phyloP scores from a whole-genome alignment of 1,140 invertebrate species.

The Platorchestia sp. region DNA sequence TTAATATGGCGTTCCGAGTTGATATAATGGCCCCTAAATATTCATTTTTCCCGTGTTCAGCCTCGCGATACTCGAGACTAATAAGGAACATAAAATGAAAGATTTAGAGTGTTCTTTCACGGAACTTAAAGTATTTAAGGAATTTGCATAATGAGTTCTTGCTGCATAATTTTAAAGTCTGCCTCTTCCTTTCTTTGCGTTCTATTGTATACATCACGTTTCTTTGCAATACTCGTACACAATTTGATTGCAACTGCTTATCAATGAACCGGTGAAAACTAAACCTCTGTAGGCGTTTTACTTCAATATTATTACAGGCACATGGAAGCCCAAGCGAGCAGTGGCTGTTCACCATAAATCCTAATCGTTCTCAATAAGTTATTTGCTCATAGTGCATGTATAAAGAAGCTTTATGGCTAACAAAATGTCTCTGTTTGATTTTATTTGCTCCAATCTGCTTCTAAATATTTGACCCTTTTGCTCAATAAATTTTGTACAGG shows the following conservation, averaged over 20 bases:
- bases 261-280: not conserved
- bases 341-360: too few species aligned
- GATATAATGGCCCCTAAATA: conserved; percentile 33
- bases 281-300: too few species aligned
- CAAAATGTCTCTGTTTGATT: too few species aligned
- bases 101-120: not conserved
- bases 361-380: too few species aligned
- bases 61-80: conserved; percentile 1
- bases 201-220: not conserved
- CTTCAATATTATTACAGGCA: too few species aligned
- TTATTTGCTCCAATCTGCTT: too few species aligned
- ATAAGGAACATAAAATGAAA: conserved; percentile 10
- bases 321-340: too few species aligned
- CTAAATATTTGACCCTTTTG: too few species aligned
- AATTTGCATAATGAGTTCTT: not conserved
- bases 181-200: not conserved
- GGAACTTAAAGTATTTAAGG: not conserved
- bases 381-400: too few species aligned
- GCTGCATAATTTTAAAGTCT: not conserved
- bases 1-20: conserved; percentile 11
- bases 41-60: conserved; percentile 9
- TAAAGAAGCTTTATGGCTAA: too few species aligned
- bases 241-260: not conserved
- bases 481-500: too few species aligned
- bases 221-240: not conserved